Conservation (phyloP, 2,888 invertebrate genomes). For the Sarcophaga subvicina region DNA sequence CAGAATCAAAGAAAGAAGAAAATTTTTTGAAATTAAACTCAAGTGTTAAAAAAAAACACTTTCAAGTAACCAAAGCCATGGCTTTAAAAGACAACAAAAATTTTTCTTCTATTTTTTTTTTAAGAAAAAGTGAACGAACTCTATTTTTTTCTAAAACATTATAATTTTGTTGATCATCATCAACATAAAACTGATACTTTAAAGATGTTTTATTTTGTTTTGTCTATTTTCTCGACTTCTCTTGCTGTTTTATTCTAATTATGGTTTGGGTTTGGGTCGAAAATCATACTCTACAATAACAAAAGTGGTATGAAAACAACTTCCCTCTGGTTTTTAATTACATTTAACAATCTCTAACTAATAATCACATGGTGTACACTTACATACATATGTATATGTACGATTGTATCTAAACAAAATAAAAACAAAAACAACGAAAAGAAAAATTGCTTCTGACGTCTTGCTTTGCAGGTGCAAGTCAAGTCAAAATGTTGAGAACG, state of each 20-base stretch:
- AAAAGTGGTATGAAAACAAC: conserved; percentile 2
- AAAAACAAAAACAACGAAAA: neutral
- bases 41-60: too few species aligned
- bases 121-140: neutral
- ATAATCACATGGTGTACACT: conserved; percentile 43
- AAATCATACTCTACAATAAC: neutral
- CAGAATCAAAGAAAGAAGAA: too few species aligned
- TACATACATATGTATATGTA: neutral
- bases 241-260: conserved; percentile 21
- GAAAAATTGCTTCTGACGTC: neutral
- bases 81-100: neutral
- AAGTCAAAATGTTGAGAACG: conserved; percentile 14
- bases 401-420: conserved; percentile 19
- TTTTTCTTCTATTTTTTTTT: neutral
- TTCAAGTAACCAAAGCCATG: too few species aligned
- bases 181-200: neutral
- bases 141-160: neutral
- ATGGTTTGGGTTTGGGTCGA: conserved; percentile 20
- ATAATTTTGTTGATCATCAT: neutral
- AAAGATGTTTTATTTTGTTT: neutral
- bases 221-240: neutral
- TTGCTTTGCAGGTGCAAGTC: conserved; percentile 59
- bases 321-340: conserved; percentile 65
- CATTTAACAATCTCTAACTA: conserved; percentile 54
- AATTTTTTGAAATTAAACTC: too few species aligned